These are phyloP conservation scores for Zalophus californianus DNA, from an alignment of 2,797 vertebrate genomes.

Conservation along the genomic window DNA sequence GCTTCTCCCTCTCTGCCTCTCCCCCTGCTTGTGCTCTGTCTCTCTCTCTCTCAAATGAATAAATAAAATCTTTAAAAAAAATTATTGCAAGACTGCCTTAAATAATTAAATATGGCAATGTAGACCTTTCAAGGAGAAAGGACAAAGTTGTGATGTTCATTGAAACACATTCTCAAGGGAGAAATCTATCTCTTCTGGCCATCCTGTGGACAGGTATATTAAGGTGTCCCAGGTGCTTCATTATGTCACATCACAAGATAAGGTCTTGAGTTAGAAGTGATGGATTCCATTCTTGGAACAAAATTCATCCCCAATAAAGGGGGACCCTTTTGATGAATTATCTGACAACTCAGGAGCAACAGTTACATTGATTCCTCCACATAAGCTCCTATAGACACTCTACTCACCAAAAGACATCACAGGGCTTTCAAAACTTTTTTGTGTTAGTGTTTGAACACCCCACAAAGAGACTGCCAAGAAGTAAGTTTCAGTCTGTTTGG, in stretches of 20 bases:
- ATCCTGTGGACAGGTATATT: background rate
- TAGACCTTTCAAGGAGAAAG: background rate
- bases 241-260: background rate
- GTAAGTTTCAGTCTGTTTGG: background rate
- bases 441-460: background rate
- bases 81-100: background rate
- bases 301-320: background rate
- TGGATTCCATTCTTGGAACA: background rate
- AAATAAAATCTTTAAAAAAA: background rate
- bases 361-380: background rate
- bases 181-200: background rate
- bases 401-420: background rate
- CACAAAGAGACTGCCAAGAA: background rate
- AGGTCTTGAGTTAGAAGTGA: background rate
- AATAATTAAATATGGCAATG: background rate
- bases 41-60: too few species aligned
- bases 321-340: background rate
- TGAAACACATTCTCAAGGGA: background rate
- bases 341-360: background rate
- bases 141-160: background rate
- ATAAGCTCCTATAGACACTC: background rate
- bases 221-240: background rate
- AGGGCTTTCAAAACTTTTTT: slow-evolving; percentile 14
- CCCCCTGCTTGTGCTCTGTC: too few species aligned
- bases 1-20: too few species aligned